These are phyloP conservation scores for Myrmecobius fasciatus DNA, from an alignment of 2,113 vertebrate species.

Conservation along the genomic window DNA sequence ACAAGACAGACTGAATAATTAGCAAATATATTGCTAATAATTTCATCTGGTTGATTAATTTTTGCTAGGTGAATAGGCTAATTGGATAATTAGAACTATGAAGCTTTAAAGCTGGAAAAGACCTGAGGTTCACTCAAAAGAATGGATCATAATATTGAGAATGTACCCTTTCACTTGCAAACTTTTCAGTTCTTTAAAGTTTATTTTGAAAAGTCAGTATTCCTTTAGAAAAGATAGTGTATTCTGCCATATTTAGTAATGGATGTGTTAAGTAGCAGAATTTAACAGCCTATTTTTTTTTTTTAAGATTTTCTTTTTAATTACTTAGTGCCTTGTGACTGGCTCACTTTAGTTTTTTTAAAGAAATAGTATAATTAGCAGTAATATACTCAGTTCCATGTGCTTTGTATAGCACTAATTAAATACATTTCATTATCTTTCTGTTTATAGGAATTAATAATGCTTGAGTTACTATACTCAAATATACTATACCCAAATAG, in stretches of 20 bases:
- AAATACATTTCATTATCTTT: background rate
- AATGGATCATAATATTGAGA: background rate
- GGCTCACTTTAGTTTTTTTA: background rate
- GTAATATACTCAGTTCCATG: background rate
- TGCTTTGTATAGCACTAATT: background rate
- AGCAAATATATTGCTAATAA: background rate
- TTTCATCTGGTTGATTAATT: background rate
- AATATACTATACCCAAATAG: background rate
- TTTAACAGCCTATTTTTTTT: background rate
- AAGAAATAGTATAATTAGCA: background rate
- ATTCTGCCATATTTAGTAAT: background rate
- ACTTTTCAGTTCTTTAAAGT: background rate
- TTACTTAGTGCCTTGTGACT: background rate
- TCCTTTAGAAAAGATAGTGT: background rate
- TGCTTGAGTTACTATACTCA: background rate
- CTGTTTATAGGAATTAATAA: background rate
- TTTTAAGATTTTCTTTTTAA: background rate
- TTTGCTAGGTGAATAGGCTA: background rate
- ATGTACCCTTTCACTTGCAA: background rate
- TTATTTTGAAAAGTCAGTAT: background rate
- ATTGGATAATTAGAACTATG: background rate
- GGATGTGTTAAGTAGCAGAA: background rate
- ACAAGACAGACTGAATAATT: background rate
- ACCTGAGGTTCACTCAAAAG: background rate
- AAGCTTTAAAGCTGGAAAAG: background rate